Conservation (phyloP, 1,140 invertebrate genomes). For the Drosophila mayri region DNA sequence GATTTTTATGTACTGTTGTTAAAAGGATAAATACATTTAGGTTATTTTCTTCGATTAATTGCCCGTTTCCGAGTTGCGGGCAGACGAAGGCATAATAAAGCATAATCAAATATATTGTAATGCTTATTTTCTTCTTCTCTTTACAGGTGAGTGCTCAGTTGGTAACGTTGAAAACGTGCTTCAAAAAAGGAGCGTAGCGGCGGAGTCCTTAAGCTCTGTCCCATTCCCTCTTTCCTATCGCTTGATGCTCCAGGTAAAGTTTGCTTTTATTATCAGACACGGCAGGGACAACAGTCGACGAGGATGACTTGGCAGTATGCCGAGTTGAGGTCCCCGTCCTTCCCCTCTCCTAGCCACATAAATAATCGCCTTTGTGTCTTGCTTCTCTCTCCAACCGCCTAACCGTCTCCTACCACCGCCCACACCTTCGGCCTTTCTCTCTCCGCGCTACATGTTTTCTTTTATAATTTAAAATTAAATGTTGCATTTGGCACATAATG, state of each 20-base stretch:
- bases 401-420: neutral
- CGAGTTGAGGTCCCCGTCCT: slow-evolving; percentile 3
- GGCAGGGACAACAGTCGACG: slow-evolving; percentile 57
- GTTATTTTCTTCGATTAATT: slow-evolving; percentile 59
- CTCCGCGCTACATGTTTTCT: slow-evolving; percentile 56
- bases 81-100: slow-evolving; percentile 69
- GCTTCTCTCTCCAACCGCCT: slow-evolving; percentile 1
- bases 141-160: slow-evolving; percentile 68
- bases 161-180: slow-evolving; percentile 53
- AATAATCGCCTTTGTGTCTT: slow-evolving; percentile 77
- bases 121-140: slow-evolving; percentile 66
- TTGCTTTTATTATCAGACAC: slow-evolving; percentile 74
- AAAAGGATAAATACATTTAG: neutral
- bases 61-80: slow-evolving; percentile 25
- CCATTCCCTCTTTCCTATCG: neutral
- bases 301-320: slow-evolving; percentile 43
- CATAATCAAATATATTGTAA: slow-evolving; percentile 82
- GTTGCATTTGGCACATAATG: slow-evolving; percentile 81
- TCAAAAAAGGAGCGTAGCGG: slow-evolving; percentile 51
- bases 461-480: slow-evolving; percentile 82
- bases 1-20: neutral
- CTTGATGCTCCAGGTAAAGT: slow-evolving; percentile 51
- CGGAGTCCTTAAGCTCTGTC: slow-evolving; percentile 6
- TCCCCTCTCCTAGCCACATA: slow-evolving; percentile 43
- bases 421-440: neutral